phyloP scores from a whole-genome alignment of 2,113 vertebrate genomes.

The Cebidichthys violaceus region DNA sequence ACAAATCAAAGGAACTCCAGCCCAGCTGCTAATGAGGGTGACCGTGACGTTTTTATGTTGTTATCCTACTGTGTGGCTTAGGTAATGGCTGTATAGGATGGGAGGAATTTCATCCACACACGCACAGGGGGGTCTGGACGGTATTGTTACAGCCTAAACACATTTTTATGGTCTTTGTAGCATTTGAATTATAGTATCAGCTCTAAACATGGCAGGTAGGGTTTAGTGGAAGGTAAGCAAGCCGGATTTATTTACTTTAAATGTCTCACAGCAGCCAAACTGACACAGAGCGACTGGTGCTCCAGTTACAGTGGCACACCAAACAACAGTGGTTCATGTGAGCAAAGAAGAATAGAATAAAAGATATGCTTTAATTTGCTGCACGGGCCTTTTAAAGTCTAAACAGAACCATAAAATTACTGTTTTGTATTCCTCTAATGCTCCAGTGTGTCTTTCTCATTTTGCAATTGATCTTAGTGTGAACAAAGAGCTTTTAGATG shows the following conservation, averaged over 20 bases:
- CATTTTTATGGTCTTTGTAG: constrained; percentile 66
- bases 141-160: constrained; percentile 75
- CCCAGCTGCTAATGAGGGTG: constrained; percentile 78
- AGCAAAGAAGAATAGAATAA: constrained; percentile 31
- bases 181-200: constrained; percentile 67
- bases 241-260: constrained; percentile 72
- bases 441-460: constrained; percentile 51
- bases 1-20: constrained; percentile 68
- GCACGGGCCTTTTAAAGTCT: constrained; percentile 40
- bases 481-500: constrained; percentile 47
- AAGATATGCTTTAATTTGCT: constrained; percentile 32
- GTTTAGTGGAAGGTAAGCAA: constrained; percentile 62
- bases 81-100: constrained; percentile 69
- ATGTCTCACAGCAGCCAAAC: constrained; percentile 44
- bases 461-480: constrained; percentile 55
- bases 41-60: constrained; percentile 78
- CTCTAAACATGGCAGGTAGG: constrained; percentile 59
- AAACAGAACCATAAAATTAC: constrained; percentile 54
- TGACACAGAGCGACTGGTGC: constrained; percentile 36
- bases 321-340: constrained; percentile 25
- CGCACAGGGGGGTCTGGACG: constrained; percentile 42
- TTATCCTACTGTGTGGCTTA: constrained; percentile 80
- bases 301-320: constrained; percentile 23
- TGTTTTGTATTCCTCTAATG: constrained; percentile 50
- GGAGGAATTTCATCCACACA: constrained; percentile 62